Percentiles rank a stretch among this genome's conserved stretches.
Conservation (phyloP, 2,797 vertebrate species). For the Gymnopithys bicolor region DNA sequence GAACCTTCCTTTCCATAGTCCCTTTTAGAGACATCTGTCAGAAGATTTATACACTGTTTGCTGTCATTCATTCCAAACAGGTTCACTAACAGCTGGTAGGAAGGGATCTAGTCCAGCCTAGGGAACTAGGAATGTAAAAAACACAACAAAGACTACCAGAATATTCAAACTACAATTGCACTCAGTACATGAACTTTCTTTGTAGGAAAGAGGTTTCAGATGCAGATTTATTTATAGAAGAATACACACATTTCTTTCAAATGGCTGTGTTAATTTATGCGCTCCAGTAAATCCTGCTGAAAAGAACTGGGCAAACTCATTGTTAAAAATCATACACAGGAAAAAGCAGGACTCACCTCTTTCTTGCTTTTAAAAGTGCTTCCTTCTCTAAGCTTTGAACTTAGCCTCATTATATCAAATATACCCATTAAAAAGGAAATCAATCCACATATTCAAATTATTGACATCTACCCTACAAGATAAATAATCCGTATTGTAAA, state of each 20-base stretch:
- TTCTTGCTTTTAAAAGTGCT: not conserved
- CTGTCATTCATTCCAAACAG: not conserved
- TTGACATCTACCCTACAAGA: not conserved
- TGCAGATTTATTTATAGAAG: slow-evolving; percentile 10
- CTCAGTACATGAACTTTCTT: not conserved
- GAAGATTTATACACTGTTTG: not conserved
- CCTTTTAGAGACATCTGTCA: slow-evolving; percentile 11
- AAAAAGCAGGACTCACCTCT: not conserved
- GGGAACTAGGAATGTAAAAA: not conserved
- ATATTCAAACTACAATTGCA: slow-evolving; percentile 32
- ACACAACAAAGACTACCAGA: not conserved
- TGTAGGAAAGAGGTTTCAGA: not conserved
- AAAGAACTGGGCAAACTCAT: not conserved
- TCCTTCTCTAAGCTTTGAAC: not conserved
- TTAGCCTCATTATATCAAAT: not conserved
- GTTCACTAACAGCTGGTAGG: not conserved
- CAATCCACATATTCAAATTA: not conserved
- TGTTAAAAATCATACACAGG: not conserved
- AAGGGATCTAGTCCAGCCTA: not conserved
- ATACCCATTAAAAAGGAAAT: not conserved
- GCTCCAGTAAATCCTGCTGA: not conserved
- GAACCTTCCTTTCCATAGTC: not conserved
- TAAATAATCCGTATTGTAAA: slow-evolving; percentile 33
- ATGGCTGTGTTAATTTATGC: not conserved
- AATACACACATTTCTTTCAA: slow-evolving; percentile 9